Base-by-base conservation (phyloP, 2,113 vertebrate genomes). In the Murina feae region DNA sequence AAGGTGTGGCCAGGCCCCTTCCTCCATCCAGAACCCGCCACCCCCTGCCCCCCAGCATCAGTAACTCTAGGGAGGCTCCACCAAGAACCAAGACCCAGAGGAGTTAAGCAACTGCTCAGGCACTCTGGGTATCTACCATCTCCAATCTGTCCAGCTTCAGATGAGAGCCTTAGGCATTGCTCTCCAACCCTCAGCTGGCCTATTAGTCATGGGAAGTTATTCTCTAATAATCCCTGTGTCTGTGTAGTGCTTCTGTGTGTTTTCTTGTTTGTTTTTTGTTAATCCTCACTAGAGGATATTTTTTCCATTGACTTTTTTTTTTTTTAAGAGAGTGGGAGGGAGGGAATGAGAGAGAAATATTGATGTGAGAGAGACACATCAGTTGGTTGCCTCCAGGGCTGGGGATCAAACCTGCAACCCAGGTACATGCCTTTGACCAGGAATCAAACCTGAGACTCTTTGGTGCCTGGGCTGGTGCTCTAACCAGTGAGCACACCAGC, bases 1-100 rank as follows among this genome's bases (percentile, higher is more conserved):
- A 96, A 96, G 99, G 66, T 39, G 1, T 3, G 39, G 37, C 63
- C 32, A 12, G 37, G 21, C 21, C 44, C 10, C 88, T 55, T 51
- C 66, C 23, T 11, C 5, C 21, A 28, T 51, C 32, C 17, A 30
- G 35, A 28, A 44, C 2, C 47, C 35, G 20, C 20, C 60, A 13
- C 7, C 4, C 5, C 30, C 42, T 7, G 4, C 18, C 18, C 18
- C 71, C 23, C 0, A n/a, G 42, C 47, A 17, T 55, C 13, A 32
- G 60, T 78, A 63, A 20, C 35, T 60, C 51, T 25, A 16, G 18
- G 20, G 35, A 66, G 65, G 53, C 32, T 18, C 35, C 21, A 17
- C 58, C 2, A 3, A 42, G 84, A 58, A 13, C 10, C 9, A 21
- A 49, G n/a, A 23, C 37, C 49, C 11, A 6, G 68, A 55, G 17